Evolutionary conservation across 30 jellyfish, hydroid and myxozoan species (phyloP), one percentile per base, ranked within the genome.

Genomic region (Sanderia malayensis): DNA sequence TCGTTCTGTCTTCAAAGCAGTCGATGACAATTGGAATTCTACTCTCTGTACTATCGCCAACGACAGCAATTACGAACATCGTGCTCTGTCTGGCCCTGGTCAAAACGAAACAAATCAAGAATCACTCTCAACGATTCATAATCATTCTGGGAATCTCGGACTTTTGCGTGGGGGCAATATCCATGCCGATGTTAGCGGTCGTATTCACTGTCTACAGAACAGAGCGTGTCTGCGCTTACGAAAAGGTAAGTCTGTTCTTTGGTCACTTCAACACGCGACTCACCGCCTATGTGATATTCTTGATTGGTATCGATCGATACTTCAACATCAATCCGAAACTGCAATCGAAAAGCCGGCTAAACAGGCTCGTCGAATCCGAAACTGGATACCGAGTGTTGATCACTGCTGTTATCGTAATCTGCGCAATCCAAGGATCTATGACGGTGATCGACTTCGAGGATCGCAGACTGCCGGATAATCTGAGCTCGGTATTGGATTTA

Each of bases 241-340:
- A 71, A 33, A 71, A 57, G 52, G 59, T 53, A 22, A 47, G 72
- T 64, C 58, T 71, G 18, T 71, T 71, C 28, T 9, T 71, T 19
- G 59, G 69, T 6, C 83, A 71, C 52, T 71, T 71, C 72, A 71
- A 71, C 71, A 49, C 83, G 15, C 83, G 83, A 23, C 10, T 71
- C 20, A 71, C 72, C n/a, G 83, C 83, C 45, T 71, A 71, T 49
- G 60, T 71, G 31, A 46, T 71, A 0, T 71, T 71, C 61, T 19
- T 71, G 61, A 52, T 71, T 2, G 83, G 83, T 0, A 24, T 71
- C 24, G 83, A 71, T 25, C 83, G 83, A n/a, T 71, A 71, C 70
- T 71, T 49, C 73, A 71, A 71, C 25, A 71, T 71, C 18, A 71
- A 17, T 32, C 59, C 72, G 20, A 65, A 71, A 18, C n/a, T 71